Evolutionary conservation across 2,888 invertebrate species (phyloP).

Genomic region (Nomada goodeniana): DNA sequence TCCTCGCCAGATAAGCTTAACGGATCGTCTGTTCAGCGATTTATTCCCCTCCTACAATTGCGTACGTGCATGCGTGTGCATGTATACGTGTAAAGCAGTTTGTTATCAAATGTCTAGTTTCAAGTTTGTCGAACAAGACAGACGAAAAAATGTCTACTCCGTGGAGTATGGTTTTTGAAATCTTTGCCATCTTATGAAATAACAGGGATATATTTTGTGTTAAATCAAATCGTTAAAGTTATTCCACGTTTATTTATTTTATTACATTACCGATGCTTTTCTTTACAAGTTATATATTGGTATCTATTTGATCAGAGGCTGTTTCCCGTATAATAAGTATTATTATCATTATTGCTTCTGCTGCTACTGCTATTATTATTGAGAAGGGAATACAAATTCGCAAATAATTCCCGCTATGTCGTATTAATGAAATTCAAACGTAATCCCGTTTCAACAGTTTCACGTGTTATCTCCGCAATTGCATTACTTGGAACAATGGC

Average conservation of each 20-base stretch:
- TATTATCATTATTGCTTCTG: no score
- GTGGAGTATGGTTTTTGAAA: no score
- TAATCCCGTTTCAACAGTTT: slow-evolving; percentile 11
- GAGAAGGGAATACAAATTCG: neutral
- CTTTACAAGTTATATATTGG: no score
- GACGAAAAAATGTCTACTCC: no score
- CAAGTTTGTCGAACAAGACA: neutral
- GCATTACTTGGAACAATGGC: slow-evolving; percentile 56
- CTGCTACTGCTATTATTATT: no score
- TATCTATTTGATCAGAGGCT: no score
- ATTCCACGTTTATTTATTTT: no score
- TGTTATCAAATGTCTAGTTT: neutral
- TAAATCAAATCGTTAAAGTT: no score
- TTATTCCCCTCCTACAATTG: neutral
- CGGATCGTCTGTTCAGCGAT: slow-evolving; percentile 25
- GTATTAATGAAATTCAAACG: slow-evolving; percentile 3
- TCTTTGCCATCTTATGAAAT: no score
- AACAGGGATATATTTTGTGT: no score
- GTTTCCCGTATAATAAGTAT: no score
- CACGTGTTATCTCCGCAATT: slow-evolving; percentile 31
- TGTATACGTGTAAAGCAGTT: neutral
- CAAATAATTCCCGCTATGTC: neutral
- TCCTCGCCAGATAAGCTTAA: slow-evolving; percentile 30
- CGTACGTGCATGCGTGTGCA: neutral
- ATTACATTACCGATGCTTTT: no score